Conservation (phyloP, 1,140 invertebrate species). For the Zelostemma sp. region DNA sequence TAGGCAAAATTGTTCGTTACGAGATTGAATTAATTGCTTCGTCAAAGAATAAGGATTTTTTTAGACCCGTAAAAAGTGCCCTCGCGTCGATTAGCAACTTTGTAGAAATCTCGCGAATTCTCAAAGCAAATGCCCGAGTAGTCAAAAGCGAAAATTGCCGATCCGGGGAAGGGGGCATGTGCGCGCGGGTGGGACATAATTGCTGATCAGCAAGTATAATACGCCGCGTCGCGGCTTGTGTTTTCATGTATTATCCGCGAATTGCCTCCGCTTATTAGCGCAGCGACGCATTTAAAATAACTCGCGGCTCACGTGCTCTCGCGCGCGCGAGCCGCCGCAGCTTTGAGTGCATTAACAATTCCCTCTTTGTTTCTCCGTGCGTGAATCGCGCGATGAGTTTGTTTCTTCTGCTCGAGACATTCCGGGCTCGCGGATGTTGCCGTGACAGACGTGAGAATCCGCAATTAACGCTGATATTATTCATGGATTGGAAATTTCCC, state of each 20-base stretch:
- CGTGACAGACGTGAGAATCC: conserved; percentile 40
- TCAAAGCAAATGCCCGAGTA: neutral
- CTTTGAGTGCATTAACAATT: conserved; percentile 30
- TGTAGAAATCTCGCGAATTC: neutral
- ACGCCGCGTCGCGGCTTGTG: conserved; percentile 38
- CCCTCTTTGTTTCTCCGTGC: conserved; percentile 21
- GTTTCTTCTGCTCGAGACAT: no score
- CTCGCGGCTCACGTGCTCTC: conserved; percentile 12
- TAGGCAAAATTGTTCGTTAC: neutral
- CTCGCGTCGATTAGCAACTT: neutral
- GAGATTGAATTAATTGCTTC: no score
- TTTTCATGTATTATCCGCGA: conserved; percentile 63
- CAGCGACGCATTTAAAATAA: conserved; percentile 53
- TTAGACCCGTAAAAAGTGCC: neutral
- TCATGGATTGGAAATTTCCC: conserved; percentile 31
- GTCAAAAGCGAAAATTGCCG: conserved; percentile 2
- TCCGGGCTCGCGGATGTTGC: conserved; percentile 15
- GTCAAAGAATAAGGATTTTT: no score
- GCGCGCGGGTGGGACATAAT: conserved; percentile 46
- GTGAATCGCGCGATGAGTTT: conserved; percentile 7
- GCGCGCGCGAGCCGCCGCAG: conserved; percentile 9
- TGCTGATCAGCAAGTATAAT: conserved; percentile 64
- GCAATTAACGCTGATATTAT: conserved; percentile 32
- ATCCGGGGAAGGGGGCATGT: conserved; percentile 21
- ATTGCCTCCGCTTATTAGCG: conserved; percentile 59